These are phyloP conservation scores for Sinodicranocentrus sp. DNA, from an alignment of 2,888 invertebrate species.

Conservation along the genomic window DNA sequence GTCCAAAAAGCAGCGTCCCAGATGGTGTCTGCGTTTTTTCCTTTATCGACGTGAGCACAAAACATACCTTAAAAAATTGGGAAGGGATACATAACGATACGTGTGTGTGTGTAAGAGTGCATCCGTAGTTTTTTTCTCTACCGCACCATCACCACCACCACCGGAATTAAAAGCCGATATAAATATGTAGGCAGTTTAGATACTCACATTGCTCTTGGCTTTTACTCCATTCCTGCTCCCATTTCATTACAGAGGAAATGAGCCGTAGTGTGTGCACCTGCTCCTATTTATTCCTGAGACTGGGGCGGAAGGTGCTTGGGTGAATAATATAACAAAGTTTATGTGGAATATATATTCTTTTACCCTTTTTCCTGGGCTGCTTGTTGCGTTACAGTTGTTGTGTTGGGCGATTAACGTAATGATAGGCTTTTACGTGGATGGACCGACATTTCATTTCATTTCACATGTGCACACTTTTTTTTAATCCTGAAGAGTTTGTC, in stretches of 20 bases:
- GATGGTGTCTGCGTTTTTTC: slow-evolving; percentile 48
- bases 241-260: slow-evolving; percentile 53
- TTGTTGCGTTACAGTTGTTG: slow-evolving; percentile 47
- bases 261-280: slow-evolving; percentile 53
- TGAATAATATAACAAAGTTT: neutral
- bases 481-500: too few relatives aligned
- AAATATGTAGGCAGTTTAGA: neutral
- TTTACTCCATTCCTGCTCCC: slow-evolving; percentile 8
- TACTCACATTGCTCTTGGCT: slow-evolving; percentile 42
- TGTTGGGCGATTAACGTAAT: slow-evolving; percentile 74
- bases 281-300: slow-evolving; percentile 56
- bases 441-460: slow-evolving; percentile 73
- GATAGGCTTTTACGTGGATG: slow-evolving; percentile 75
- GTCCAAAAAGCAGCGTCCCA: slow-evolving; percentile 60
- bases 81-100: too few relatives aligned
- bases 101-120: slow-evolving; percentile 2
- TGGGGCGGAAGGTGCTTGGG: slow-evolving; percentile 59
- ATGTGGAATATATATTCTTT: slow-evolving; percentile 24
- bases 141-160: slow-evolving; percentile 11
- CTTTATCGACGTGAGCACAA: neutral
- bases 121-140: slow-evolving; percentile 10
- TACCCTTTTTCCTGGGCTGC: slow-evolving; percentile 9
- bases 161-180: slow-evolving; percentile 61
- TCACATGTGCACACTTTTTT: slow-evolving; percentile 22
- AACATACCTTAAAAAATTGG: neutral